Evolutionary conservation across 2,797 vertebrate species (phyloP).

Genomic region (Danio choprae): DNA sequence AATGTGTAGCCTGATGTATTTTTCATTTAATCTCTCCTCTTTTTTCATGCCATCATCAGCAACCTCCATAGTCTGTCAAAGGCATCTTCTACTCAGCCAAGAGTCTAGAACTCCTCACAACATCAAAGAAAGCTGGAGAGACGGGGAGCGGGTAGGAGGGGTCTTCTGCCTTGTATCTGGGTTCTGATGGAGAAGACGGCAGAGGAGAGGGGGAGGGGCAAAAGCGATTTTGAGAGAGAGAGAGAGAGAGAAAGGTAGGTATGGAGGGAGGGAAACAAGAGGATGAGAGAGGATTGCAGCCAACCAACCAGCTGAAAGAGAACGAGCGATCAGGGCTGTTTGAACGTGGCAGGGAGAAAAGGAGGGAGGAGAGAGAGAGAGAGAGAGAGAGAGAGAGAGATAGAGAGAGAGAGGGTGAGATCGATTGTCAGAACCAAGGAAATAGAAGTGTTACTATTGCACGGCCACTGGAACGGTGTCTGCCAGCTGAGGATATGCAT

Average conservation of each 20-base stretch:
- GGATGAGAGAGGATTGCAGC: conserved; percentile 62
- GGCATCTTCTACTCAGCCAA: conserved; percentile 59
- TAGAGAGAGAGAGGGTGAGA: conserved; percentile 63
- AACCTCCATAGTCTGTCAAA: conserved; percentile 56
- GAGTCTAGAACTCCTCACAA: conserved; percentile 72
- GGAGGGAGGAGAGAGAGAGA: conserved; percentile 48
- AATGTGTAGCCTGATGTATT: conserved; percentile 4
- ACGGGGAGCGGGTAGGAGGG: conserved; percentile 30
- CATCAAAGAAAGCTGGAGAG: conserved; percentile 71
- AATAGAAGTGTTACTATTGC: conserved; percentile 82
- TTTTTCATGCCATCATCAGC: conserved; percentile 63
- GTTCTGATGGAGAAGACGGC: conserved; percentile 45
- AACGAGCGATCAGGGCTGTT: conserved; percentile 64
- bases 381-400: conserved; percentile 63
- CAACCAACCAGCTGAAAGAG: conserved; percentile 73
- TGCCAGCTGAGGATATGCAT: conserved; percentile 72
- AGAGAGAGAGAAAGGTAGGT: conserved; percentile 44
- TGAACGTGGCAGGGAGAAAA: conserved; percentile 62
- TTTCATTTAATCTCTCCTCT: conserved; percentile 67
- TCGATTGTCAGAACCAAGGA: conserved; percentile 68
- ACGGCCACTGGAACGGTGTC: conserved; percentile 70
- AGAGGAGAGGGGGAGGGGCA: conserved; percentile 52
- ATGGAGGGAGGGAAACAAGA: conserved; percentile 56
- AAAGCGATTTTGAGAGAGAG: conserved; percentile 37
- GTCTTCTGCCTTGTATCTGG: conserved; percentile 42